Base-by-base conservation (phyloP, 1,140 invertebrate genomes). In the Bombus balteatus region DNA sequence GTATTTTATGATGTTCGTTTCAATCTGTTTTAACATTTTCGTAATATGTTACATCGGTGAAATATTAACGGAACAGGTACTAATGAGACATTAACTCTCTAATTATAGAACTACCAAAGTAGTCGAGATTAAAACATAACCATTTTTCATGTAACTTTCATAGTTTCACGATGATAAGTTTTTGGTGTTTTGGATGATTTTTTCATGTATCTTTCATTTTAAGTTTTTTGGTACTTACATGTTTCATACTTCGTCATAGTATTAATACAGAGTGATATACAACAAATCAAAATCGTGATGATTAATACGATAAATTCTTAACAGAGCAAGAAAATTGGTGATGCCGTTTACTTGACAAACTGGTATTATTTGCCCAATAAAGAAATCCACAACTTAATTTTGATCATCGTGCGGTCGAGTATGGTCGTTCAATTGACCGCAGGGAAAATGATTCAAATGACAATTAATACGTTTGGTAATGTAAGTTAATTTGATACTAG, bases 41-140 rank as follows among this genome's bases (percentile, higher is more conserved):
- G 81, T 92, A 83, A 88, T 92, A 83, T 93, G 92, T 81, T 92
- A 92, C 57, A 88, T 92, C 47, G 91, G 92, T 34, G 92, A 93
- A 88, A 68, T 85, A 74, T 72, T 93, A 12, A 82, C 89, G 5
- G 79, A 83, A 76, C 78, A 93, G 90, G 92, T 93, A 92, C 5
- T 9, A 22, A 53, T 53, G 39, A 13, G 6, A 10, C 25, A 5
- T 75, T 18, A 39, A 53, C 47, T 22, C 47, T 53, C 47, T 53
- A 53, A 22, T 53, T 53, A 18, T 22, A 22, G 5, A 53, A 53
- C 18, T 53, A 53, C 13, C 47, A 53, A 18, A 53, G 18, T 53
- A 18, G 6, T 6, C 5, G 18, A 53, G 15, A 53, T 53, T 53
- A 53, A 8, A 5, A 53, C 22, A 53, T 53, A 22, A 53, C 6